These are phyloP conservation scores for Falco rusticolus DNA, from an alignment of 2,797 vertebrate species.

Conservation along the genomic window DNA sequence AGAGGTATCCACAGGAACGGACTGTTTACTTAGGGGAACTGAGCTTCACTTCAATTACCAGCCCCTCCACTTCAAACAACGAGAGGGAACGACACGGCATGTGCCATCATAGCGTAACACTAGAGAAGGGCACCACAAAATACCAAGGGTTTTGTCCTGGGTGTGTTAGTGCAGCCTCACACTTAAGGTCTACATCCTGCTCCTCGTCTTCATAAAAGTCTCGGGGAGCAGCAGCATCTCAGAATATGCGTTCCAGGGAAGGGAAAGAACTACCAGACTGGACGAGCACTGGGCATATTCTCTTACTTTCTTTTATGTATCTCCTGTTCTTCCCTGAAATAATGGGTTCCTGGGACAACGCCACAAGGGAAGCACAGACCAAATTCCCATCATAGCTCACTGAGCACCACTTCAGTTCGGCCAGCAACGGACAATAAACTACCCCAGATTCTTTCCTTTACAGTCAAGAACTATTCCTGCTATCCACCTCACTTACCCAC, in stretches of 20 bases:
- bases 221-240: not conserved
- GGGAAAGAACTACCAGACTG: not conserved
- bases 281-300: not conserved
- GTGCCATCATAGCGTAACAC: not conserved
- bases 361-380: not conserved
- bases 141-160: not conserved
- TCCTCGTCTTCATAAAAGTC: not conserved
- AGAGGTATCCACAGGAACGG: not conserved
- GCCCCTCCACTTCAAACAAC: not conserved
- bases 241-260: not conserved
- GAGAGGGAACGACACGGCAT: not conserved
- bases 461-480: slow-evolving; percentile 14
- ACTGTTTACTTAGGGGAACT: not conserved
- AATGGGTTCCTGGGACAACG: not conserved
- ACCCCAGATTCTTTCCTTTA: not conserved
- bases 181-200: not conserved
- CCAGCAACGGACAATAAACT: not conserved
- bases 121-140: not conserved
- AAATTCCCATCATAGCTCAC: not conserved
- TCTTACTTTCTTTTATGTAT: not conserved
- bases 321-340: not conserved
- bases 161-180: not conserved
- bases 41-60: not conserved
- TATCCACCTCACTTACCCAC: not conserved
- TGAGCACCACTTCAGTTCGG: not conserved